Base-by-base conservation (phyloP, 2,888 invertebrate species). In the Thelaira solivaga region DNA sequence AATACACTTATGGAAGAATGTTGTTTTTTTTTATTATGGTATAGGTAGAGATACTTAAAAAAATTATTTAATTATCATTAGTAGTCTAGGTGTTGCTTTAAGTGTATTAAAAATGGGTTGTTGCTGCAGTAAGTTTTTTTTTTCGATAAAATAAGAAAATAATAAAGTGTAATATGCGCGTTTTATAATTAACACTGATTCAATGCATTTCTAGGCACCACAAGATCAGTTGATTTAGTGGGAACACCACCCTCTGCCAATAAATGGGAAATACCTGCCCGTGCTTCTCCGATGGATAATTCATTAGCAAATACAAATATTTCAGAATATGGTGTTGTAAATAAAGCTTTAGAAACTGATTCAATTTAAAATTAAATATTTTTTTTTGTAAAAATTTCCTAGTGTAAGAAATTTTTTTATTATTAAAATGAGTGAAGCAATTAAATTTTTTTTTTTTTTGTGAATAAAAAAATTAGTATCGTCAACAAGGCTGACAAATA, bases 201-300 rank as follows among this genome's bases (percentile, higher is more conserved):
- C 45, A n/a, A 24, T 43, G 22, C n/a, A 16, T 55, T 53, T 62
- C 0, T 22, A 78, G 78, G 78, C 55, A 74, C 78, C 20, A 69
- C 74, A 26, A 78, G 65, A 65, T 78, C 78, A 20, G 69, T 78
- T 5, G 78, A 78, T 74, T 67, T 78, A 41, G 55, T 74, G 59
- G 65, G 47, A 13, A 74, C 69, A 20, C 78, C 78, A 29, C 65
- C 71, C 1, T 20, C 64, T 2, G 4, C 22, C n/a, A 74, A 67
- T 26, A 78, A 78, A 53, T 53, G 41, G 16, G 69, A 53, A 13
- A 39, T 74, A 29, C 51, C 78, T 16, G 69, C 74, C 61, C 61
- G 22, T 53, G 31, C 64, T 43, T 47, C 78, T 45, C 41, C 62
- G 2, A 67, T 68, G 64, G 61, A 74, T 53, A 47, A 41, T 41